phyloP scores from a whole-genome alignment of 2,113 vertebrate species.

The Carollia perspicillata region DNA sequence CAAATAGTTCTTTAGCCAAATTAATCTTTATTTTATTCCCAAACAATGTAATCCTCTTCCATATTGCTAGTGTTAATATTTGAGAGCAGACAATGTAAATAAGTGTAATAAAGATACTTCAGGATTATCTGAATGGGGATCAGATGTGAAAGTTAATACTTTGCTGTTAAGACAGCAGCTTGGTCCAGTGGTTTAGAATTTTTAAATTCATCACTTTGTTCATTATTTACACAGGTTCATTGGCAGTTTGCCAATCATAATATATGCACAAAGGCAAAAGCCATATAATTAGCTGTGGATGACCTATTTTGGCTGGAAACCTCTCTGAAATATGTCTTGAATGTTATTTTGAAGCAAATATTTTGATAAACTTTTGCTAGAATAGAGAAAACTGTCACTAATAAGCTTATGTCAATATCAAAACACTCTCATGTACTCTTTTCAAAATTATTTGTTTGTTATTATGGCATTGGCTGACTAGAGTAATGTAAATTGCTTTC shows the following conservation, averaged over 20 bases:
- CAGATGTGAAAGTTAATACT: slow-evolving; percentile 64
- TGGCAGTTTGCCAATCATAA: slow-evolving; percentile 67
- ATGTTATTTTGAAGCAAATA: slow-evolving; percentile 33
- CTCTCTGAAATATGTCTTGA: background rate
- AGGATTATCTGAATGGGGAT: slow-evolving; percentile 38
- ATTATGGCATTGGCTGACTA: background rate
- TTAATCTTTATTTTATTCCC: slow-evolving; percentile 11
- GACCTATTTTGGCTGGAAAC: slow-evolving; percentile 55
- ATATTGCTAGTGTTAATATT: slow-evolving; percentile 28
- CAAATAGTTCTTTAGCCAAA: background rate
- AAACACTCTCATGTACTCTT: background rate
- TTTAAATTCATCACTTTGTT: slow-evolving; percentile 56
- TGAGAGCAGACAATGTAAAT: background rate
- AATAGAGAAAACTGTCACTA: background rate
- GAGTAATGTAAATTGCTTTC: background rate
- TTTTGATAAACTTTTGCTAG: background rate
- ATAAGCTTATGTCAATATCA: background rate
- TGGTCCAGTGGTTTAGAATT: slow-evolving; percentile 35
- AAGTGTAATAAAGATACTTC: background rate
- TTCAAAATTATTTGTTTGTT: background rate
- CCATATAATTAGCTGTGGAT: slow-evolving; percentile 58
- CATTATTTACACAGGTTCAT: slow-evolving; percentile 66
- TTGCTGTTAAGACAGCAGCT: background rate
- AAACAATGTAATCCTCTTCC: background rate
- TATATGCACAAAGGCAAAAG: slow-evolving; percentile 66